Evolutionary conservation across 2,888 invertebrate species (phyloP).

Genomic region (Dicycla oo): DNA sequence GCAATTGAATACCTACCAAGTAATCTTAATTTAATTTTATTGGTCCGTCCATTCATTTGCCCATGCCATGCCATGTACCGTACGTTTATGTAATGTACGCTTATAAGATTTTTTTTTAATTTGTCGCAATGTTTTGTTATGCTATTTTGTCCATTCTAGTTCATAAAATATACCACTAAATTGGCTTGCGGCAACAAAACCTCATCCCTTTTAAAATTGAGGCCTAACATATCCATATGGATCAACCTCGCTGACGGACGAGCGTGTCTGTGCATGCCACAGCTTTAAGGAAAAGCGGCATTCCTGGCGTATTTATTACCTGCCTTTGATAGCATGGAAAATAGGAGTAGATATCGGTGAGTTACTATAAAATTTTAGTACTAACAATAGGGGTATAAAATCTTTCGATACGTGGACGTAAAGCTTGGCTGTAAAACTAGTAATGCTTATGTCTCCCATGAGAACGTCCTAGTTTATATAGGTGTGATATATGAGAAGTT

Average conservation of each 20-base stretch:
- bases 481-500: constrained; percentile 35
- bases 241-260: constrained; percentile 42
- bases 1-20: no score
- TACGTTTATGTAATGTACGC: no score
- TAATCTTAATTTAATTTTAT: no score
- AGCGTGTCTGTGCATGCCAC: constrained; percentile 42
- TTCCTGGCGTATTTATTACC: constrained; percentile 46
- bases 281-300: constrained; percentile 31
- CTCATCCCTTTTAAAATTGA: constrained; percentile 28
- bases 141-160: no score
- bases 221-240: constrained; percentile 38
- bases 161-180: neutral
- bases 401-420: constrained; percentile 57
- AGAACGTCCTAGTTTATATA: constrained; percentile 41
- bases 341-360: constrained; percentile 44
- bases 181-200: neutral
- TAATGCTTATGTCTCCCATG: constrained; percentile 44
- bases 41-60: no score
- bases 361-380: constrained; percentile 65
- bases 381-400: constrained; percentile 58
- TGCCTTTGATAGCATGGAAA: constrained; percentile 58
- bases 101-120: no score
- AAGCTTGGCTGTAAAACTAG: constrained; percentile 61
- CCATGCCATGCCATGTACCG: no score
- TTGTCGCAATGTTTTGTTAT: no score